Conservation (phyloP, 2,797 vertebrate species). For the Myripristis jacobus region DNA sequence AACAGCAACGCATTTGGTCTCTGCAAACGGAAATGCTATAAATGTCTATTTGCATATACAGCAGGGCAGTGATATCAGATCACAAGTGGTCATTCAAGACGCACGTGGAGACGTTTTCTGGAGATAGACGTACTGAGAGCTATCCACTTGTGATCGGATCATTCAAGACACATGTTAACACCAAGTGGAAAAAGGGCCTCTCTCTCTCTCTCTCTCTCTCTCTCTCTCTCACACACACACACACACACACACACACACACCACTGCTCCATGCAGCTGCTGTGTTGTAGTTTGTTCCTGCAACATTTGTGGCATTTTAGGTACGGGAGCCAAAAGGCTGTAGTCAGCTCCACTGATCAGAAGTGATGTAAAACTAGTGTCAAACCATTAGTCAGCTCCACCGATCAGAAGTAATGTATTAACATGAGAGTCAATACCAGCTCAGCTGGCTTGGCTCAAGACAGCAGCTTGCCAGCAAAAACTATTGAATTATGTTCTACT, state of each 20-base stretch:
- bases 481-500: background rate
- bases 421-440: background rate
- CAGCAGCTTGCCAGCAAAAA: background rate
- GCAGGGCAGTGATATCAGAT: too few relatives aligned
- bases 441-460: background rate
- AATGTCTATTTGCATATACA: too few relatives aligned
- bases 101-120: too few relatives aligned
- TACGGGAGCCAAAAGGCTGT: background rate
- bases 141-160: too few relatives aligned
- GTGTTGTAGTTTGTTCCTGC: constrained; percentile 19
- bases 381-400: constrained; percentile 1
- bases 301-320: background rate
- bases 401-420: background rate
- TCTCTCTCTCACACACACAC: background rate
- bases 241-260: background rate
- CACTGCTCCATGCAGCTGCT: background rate
- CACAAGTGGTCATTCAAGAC: too few relatives aligned
- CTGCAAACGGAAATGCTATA: too few relatives aligned
- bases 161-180: too few relatives aligned
- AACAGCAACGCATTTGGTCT: too few relatives aligned
- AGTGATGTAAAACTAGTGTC: background rate
- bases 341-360: background rate
- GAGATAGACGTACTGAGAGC: too few relatives aligned
- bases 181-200: too few relatives aligned
- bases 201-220: too few relatives aligned